Conservation (phyloP, 2,113 vertebrate genomes). For the Madoqua kirkii region DNA sequence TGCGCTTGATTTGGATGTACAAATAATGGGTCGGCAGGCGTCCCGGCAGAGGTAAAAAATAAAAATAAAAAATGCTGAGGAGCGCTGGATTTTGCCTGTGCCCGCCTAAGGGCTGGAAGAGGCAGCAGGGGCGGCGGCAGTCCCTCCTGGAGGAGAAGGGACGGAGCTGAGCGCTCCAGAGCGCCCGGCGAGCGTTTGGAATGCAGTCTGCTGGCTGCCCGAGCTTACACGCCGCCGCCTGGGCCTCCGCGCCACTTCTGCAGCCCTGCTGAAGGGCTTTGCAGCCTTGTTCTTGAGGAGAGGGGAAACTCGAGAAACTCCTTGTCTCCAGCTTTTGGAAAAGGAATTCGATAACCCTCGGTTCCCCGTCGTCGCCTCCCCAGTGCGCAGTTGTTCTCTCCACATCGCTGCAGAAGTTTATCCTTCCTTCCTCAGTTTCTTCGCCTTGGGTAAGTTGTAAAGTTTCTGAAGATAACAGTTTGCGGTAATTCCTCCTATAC, state of each 20-base stretch:
- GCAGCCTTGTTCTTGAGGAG: neutral
- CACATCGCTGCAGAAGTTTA: neutral
- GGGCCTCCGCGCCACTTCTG: neutral
- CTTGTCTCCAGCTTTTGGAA: neutral
- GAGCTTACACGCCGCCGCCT: neutral
- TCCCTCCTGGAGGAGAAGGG: neutral
- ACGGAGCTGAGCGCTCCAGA: neutral
- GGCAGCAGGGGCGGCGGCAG: neutral
- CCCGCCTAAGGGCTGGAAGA: neutral
- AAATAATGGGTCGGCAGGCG: constrained; percentile 35
- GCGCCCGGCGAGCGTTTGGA: neutral
- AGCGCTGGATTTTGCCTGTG: neutral
- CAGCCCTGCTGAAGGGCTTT: neutral
- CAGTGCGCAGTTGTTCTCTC: neutral
- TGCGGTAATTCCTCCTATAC: neutral
- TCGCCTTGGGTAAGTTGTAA: constrained; percentile 28
- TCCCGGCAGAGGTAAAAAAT: constrained; percentile 18
- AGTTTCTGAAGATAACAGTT: constrained; percentile 37
- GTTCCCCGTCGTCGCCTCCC: neutral
- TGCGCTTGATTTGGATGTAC: constrained; percentile 32
- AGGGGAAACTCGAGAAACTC: neutral
- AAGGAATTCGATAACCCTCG: neutral
- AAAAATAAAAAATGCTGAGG: constrained; percentile 3
- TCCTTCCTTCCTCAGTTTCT: neutral
- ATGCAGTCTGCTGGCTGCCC: neutral